Evolutionary conservation across 1,140 invertebrate genomes (phyloP), one percentile per base, ranked within the genome.

Genomic region (Saxidomus purpurata): DNA sequence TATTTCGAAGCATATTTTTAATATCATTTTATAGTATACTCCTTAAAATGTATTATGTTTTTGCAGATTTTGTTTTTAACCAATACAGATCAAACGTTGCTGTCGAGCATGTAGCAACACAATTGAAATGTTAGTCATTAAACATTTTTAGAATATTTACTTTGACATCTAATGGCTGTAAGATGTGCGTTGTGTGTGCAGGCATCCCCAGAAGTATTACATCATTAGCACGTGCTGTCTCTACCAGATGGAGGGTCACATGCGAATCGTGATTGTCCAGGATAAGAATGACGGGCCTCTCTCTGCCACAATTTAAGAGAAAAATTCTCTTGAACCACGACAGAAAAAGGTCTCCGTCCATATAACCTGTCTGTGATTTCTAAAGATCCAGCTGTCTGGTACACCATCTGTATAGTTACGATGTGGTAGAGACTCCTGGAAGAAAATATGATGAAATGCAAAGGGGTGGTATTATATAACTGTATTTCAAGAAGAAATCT

Each of bases 201-300:
- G 91, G 89, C 40, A 89, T 61, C 2, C 80, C 47, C 9, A 92
- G 25, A 13, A 92, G 25, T 19, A 79, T 55, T 19, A 90, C 69
- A 22, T 67, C 47, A 81, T 92, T 90, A n/a, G 59, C 82, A 34
- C 77, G 84, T 25, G 91, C 89, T 31, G 22, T 93, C 79, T 94
- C 91, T 13, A 93, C 83, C 79, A 87, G 77, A 67, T 92, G 89
- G 83, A 94, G 77, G 36, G 40, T 71, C 6, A 94, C 71, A 89
- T 96, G 95, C 31, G 89, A 93, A 28, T 92, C 90, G 90, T 96
- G 95, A 90, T 96, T 91, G 52, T 89, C 90, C 8, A 91, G 36
- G 61, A 89, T 9, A 40, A 91, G 36, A 28, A 90, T 25, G 17
- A 49, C 77, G 36, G 89, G 89, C 19, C 59, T 76, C 15, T 67